Conservation (phyloP, 2,113 vertebrate species). For the Ceyx margarethae region DNA sequence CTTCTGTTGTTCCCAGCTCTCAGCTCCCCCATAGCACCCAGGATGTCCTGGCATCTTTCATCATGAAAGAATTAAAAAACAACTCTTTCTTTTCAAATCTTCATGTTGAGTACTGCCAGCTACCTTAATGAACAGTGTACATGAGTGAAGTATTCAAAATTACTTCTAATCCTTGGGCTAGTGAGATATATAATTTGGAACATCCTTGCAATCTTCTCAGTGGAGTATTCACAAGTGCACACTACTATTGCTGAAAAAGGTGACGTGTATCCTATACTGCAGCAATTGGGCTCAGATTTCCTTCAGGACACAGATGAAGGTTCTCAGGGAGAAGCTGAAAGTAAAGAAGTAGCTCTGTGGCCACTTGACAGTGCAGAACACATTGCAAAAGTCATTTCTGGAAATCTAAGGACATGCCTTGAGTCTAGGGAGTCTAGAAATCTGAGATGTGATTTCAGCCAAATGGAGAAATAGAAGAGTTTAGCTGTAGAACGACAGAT, state of each 20-base stretch:
- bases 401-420: background rate
- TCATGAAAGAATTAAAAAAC: background rate
- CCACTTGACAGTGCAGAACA: rapidly evolving
- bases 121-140: background rate
- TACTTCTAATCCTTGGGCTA: background rate
- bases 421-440: background rate
- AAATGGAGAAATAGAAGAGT: background rate
- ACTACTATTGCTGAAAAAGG: background rate
- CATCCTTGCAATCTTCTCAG: background rate
- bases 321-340: background rate
- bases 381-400: background rate
- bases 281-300: background rate
- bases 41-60: background rate
- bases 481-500: background rate
- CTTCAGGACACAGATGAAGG: background rate
- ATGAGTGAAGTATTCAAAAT: background rate
- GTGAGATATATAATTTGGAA: background rate
- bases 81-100: background rate
- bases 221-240: background rate
- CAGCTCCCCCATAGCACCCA: no score
- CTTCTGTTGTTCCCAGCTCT: rapidly evolving
- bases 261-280: background rate
- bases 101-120: background rate
- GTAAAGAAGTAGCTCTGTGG: background rate
- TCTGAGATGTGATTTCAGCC: background rate